Evolutionary conservation across 2,888 invertebrate genomes (phyloP).

Genomic region (Drosophila putrida): DNA sequence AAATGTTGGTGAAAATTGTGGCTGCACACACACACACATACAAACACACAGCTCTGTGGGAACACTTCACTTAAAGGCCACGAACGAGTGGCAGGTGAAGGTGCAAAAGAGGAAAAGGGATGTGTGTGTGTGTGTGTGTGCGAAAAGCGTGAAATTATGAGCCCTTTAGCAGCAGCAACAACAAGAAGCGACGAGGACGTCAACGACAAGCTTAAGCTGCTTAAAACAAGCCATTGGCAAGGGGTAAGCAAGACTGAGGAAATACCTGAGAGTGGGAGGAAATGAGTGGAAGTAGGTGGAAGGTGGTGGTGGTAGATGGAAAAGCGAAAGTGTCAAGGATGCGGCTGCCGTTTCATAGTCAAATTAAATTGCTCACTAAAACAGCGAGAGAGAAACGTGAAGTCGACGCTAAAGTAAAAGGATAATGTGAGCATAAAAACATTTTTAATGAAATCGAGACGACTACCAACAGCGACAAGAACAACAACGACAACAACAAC

Average conservation of each 20-base stretch:
- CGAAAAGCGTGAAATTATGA: slow-evolving; percentile 78
- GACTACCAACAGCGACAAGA: slow-evolving; percentile 69
- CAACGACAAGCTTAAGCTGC: slow-evolving; percentile 82
- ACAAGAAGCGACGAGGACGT: slow-evolving; percentile 45
- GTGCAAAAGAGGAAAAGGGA: slow-evolving; percentile 27
- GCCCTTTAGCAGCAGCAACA: slow-evolving; percentile 64
- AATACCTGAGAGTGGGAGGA: slow-evolving; percentile 1
- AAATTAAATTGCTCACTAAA: slow-evolving; percentile 76
- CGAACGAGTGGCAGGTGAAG: slow-evolving; percentile 51
- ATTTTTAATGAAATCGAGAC: slow-evolving; percentile 82
- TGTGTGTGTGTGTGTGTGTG: slow-evolving; percentile 67
- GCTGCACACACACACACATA: slow-evolving; percentile 24
- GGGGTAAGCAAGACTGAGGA: slow-evolving; percentile 34
- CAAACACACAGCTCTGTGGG: slow-evolving; percentile 24
- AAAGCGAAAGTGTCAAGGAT: slow-evolving; percentile 81
- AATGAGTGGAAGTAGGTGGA: background rate
- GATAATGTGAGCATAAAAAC: slow-evolving; percentile 79
- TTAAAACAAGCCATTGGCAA: slow-evolving; percentile 72
- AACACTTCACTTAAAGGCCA: slow-evolving; percentile 57
- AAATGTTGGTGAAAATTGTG: slow-evolving; percentile 55
- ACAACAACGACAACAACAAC: slow-evolving; percentile 7
- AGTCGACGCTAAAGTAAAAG: slow-evolving; percentile 68
- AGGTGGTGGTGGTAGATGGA: slow-evolving; percentile 10
- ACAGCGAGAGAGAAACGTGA: slow-evolving; percentile 39
- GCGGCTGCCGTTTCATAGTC: slow-evolving; percentile 73